Percentiles rank a stretch among this genome's conserved stretches.
Conservation (phyloP, 2,113 vertebrate genomes). For the Laticauda colubrina region DNA sequence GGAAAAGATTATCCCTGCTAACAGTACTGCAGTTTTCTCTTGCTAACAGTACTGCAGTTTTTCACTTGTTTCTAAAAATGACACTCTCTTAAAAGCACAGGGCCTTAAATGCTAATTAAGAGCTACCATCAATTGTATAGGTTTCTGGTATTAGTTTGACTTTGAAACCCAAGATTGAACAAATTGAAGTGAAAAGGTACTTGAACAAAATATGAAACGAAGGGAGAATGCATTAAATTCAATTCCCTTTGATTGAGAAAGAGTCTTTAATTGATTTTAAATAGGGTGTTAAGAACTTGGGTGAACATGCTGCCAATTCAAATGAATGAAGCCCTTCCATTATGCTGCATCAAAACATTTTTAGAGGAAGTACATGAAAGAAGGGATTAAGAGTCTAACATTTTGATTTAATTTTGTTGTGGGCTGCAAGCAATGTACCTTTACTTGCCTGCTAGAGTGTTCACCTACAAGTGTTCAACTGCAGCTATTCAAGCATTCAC, state of each 20-base stretch:
- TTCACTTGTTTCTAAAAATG: background rate
- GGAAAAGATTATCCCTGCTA: background rate
- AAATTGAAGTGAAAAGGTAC: conserved; percentile 29
- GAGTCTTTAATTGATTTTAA: conserved; percentile 62
- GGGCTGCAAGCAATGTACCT: background rate
- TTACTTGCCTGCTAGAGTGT: background rate
- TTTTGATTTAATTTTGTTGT: conserved; percentile 6
- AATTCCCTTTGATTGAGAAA: conserved; percentile 58
- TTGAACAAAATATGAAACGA: conserved; percentile 49
- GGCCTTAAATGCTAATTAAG: background rate
- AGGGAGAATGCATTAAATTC: conserved; percentile 46
- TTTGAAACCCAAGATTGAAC: conserved; percentile 25
- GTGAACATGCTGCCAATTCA: conserved; percentile 46
- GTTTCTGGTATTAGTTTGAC: conserved; percentile 38
- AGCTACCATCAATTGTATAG: background rate
- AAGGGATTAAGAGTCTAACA: conserved; percentile 12
- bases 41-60: background rate
- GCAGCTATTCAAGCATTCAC: background rate
- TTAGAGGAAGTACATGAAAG: conserved; percentile 12
- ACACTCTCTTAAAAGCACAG: background rate
- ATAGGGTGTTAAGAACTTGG: conserved; percentile 39
- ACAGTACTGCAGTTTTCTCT: background rate
- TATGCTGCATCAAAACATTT: conserved; percentile 60
- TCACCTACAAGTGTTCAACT: background rate
- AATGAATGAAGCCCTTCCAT: conserved; percentile 56